Percentiles rank a stretch among this genome's conserved stretches.
Conservation (phyloP, 2,113 vertebrate species). For the Crypturellus undulatus region DNA sequence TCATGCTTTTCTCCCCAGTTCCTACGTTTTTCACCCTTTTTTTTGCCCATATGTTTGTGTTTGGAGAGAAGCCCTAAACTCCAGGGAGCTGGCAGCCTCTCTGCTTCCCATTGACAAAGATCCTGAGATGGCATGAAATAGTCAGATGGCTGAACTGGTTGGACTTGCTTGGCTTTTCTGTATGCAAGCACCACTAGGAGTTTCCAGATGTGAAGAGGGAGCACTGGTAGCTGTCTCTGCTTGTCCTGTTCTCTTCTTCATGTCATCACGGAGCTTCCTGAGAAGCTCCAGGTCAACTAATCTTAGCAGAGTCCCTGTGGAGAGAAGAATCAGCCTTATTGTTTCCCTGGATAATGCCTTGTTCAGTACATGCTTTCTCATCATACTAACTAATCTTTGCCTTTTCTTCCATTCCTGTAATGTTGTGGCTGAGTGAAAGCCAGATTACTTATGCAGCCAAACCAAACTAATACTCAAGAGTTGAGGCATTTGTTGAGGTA, state of each 20-base stretch:
- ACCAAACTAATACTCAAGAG: background rate
- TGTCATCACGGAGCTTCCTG: background rate
- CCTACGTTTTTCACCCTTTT: background rate
- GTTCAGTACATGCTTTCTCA: background rate
- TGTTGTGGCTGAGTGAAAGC: background rate
- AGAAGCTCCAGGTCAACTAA: background rate
- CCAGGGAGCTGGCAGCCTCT: background rate
- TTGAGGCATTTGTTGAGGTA: background rate
- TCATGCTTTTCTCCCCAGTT: background rate
- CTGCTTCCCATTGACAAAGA: background rate
- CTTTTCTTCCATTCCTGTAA: background rate
- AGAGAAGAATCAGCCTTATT: background rate
- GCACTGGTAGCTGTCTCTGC: background rate
- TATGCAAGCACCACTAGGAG: background rate
- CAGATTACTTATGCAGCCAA: background rate
- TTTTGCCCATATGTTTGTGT: background rate
- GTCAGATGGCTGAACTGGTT: background rate
- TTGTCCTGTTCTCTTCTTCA: background rate
- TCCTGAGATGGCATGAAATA: background rate
- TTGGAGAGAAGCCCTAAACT: background rate
- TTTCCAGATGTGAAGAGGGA: background rate
- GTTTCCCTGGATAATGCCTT: background rate
- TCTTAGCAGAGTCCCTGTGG: background rate
- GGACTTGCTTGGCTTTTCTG: background rate
- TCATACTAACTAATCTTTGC: background rate